Percentiles rank a stretch among this genome's conserved stretches.
phyloP scores from a whole-genome alignment of 2,797 vertebrate species.

The Anniella stebbinsi region DNA sequence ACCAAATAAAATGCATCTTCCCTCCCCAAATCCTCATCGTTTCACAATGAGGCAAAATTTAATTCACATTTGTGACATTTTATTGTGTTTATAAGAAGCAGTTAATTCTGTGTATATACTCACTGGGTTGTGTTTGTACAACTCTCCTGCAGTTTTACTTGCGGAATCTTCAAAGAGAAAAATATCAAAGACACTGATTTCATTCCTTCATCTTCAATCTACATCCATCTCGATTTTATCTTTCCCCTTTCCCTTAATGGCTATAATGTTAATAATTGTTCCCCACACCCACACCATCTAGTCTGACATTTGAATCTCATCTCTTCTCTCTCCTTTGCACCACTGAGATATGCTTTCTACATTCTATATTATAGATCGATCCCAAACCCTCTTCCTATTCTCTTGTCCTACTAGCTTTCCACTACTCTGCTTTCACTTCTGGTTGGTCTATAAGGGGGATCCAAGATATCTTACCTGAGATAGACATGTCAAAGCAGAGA shows the following conservation, averaged over 20 bases:
- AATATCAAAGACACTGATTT: constrained; percentile 10
- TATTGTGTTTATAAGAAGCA: neutral
- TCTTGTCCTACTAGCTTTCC: neutral
- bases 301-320: constrained; percentile 19
- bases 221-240: neutral
- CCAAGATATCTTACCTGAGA: constrained; percentile 70
- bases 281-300: neutral
- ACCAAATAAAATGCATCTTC: too few species aligned
- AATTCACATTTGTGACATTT: neutral
- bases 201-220: neutral
- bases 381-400: neutral
- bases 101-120: constrained; percentile 65
- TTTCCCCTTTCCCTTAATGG: neutral
- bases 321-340: neutral
- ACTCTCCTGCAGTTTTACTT: constrained; percentile 73
- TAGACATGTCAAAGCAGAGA: constrained; percentile 56
- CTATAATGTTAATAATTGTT: neutral
- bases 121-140: constrained; percentile 78
- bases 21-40: neutral
- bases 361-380: neutral
- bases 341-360: neutral
- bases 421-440: neutral
- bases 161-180: constrained; percentile 70
- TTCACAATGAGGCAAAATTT: neutral
- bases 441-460: neutral